Evolutionary conservation across 2,113 vertebrate genomes (phyloP).

Genomic region (Ondatra zibethicus): DNA sequence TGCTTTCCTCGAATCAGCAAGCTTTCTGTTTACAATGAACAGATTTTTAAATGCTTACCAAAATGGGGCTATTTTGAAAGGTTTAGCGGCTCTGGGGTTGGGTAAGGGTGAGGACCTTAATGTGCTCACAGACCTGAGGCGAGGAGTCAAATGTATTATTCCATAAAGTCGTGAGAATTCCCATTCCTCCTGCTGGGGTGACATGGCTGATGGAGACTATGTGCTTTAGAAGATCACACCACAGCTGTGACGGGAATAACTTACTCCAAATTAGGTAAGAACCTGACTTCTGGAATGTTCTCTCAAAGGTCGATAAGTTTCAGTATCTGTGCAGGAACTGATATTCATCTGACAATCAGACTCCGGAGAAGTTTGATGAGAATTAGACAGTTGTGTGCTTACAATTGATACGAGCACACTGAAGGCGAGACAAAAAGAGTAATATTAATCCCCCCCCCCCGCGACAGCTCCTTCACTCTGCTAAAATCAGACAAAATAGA

Average conservation of each 20-base stretch:
- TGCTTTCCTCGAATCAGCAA: background rate
- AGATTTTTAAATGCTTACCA: background rate
- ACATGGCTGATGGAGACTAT: background rate
- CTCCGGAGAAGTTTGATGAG: background rate
- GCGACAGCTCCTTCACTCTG: background rate
- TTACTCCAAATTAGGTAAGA: conserved; percentile 8
- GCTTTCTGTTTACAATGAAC: background rate
- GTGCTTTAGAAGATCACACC: background rate
- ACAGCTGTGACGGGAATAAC: background rate
- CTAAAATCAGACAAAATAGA: background rate
- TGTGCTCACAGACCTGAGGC: background rate
- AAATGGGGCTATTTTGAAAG: background rate
- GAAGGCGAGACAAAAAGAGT: background rate
- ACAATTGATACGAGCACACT: background rate
- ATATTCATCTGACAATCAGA: background rate
- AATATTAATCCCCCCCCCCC: accelerated
- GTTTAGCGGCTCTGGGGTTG: background rate
- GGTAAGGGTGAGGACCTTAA: background rate
- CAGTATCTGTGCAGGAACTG: background rate
- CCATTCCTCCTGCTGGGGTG: accelerated
- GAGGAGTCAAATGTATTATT: background rate
- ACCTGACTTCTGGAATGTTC: background rate
- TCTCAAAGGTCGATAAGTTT: conserved; percentile 3
- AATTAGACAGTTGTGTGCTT: background rate
- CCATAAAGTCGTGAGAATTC: background rate